A percentile compares a stretch with the other conserved stretches of the same genome.
phyloP scores from a whole-genome alignment of 2,888 invertebrate species.

The Callosobruchus maculatus region DNA sequence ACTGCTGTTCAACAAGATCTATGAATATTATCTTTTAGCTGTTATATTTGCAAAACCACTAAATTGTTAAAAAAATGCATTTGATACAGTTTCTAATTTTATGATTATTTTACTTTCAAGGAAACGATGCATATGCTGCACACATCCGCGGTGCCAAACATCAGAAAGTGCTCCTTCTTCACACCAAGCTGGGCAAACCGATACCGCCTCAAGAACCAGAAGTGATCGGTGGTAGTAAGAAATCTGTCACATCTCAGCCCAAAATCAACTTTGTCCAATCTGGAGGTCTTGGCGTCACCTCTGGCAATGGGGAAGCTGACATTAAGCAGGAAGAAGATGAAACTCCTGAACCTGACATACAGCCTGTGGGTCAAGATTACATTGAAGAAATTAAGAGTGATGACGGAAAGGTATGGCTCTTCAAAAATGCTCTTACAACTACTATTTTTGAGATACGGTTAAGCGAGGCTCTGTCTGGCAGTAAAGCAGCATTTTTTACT shows the following conservation, averaged over 20 bases:
- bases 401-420: conserved; percentile 64
- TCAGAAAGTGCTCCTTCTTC: conserved; percentile 94
- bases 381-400: conserved; percentile 96
- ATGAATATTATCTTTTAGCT: neutral
- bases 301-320: conserved; percentile 45
- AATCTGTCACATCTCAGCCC: conserved; percentile 62
- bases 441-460: too few species aligned
- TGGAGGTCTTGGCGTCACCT: conserved; percentile 63
- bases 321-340: conserved; percentile 53
- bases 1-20: too few species aligned
- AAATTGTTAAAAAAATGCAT: too few species aligned
- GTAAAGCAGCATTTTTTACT: too few species aligned
- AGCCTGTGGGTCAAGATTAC: conserved; percentile 93
- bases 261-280: conserved; percentile 84
- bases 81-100: too few species aligned
- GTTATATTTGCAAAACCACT: neutral
- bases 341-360: conserved; percentile 73
- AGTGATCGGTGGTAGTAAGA: conserved; percentile 61
- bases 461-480: too few species aligned
- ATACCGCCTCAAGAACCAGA: conserved; percentile 95
- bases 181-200: conserved; percentile 95
- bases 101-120: conserved; percentile 48
- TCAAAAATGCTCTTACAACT: neutral
- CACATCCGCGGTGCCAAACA: conserved; percentile 98
- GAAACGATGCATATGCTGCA: conserved; percentile 96